Evolutionary conservation across 2,113 vertebrate species (phyloP).

Genomic region (Strix uralensis): DNA sequence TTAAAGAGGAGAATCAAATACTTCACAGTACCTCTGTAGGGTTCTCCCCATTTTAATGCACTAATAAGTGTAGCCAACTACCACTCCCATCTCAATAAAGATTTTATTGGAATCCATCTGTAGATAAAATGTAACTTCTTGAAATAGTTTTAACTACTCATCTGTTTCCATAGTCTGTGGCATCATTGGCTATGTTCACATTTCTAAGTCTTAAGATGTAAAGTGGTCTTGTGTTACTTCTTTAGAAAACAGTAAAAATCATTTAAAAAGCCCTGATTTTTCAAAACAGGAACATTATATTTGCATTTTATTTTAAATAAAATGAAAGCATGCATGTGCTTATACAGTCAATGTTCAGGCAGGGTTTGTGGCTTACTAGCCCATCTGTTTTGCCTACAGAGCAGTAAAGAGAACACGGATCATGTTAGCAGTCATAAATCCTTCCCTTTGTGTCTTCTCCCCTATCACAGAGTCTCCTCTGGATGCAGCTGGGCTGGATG

Average conservation of each 20-base stretch:
- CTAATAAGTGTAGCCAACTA: background rate
- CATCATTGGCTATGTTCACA: background rate
- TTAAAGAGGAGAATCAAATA: background rate
- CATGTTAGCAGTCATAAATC: background rate
- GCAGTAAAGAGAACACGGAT: background rate
- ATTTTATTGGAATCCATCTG: background rate
- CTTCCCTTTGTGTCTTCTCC: background rate
- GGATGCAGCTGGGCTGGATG: background rate
- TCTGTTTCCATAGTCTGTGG: background rate
- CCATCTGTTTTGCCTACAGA: background rate
- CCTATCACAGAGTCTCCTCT: accelerated
- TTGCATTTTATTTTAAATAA: background rate
- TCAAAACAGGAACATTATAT: background rate
- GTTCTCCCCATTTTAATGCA: background rate
- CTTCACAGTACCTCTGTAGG: background rate
- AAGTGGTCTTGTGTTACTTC: background rate
- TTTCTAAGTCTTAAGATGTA: background rate
- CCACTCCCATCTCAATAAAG: background rate
- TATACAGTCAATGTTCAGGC: background rate
- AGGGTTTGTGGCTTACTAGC: background rate
- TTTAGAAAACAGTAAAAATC: background rate
- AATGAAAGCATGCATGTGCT: background rate
- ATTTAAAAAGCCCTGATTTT: background rate
- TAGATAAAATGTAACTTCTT: background rate
- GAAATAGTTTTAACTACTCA: background rate